Conservation (phyloP, 2,113 vertebrate genomes). For the Excalfactoria chinensis region DNA sequence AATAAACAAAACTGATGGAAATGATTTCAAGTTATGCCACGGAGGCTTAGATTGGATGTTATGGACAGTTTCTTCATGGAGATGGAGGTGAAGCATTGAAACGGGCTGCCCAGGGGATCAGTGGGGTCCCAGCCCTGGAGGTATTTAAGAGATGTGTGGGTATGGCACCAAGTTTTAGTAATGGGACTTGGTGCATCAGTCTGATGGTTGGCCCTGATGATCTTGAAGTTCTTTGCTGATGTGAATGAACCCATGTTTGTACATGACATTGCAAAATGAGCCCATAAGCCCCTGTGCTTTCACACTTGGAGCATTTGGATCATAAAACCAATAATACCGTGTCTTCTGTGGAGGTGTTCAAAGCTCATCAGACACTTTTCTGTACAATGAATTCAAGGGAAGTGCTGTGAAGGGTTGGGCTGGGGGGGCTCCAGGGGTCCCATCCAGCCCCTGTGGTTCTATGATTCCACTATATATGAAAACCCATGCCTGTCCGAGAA, state of each 20-base stretch:
- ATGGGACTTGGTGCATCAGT: background rate
- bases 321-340: accelerated
- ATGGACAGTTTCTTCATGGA: background rate
- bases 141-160: background rate
- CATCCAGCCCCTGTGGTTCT: background rate
- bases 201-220: background rate
- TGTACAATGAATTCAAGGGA: background rate
- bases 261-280: background rate
- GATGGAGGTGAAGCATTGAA: background rate
- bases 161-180: background rate
- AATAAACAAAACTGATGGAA: background rate
- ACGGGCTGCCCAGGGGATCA: background rate
- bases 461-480: background rate
- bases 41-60: background rate
- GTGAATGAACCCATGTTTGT: background rate
- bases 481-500: background rate
- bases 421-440: background rate
- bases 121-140: background rate
- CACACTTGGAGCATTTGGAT: no score
- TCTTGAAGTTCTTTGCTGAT: background rate
- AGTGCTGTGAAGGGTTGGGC: background rate
- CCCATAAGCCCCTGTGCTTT: background rate
- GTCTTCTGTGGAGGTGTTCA: background rate
- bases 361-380: background rate
- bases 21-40: background rate